Base-by-base conservation (phyloP, 2,888 invertebrate genomes). In the Parapristionchus giblindavisi region DNA sequence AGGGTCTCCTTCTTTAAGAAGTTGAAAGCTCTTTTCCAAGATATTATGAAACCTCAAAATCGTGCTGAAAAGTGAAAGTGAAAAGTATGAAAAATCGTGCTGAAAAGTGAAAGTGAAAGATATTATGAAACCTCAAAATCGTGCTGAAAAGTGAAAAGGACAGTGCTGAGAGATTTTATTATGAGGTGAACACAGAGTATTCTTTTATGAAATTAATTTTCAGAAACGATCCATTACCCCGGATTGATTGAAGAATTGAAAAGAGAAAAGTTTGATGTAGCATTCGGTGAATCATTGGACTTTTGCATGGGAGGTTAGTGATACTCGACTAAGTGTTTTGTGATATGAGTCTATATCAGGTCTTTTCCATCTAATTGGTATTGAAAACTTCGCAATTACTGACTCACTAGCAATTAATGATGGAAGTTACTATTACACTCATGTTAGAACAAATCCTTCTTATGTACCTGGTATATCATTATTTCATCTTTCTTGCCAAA, bases 341-440 rank as follows among this genome's bases (percentile, higher is more conserved):
- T 8, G 3, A 36, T 24, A n/a, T 14, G 3, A 60, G 34, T 36
- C n/a, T 14, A 2, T n/a, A n/a, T 27, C 48, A 66, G 51, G 66
- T 51, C 66, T 66, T 6, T 66, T 66, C 34, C 66, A 66, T 48
- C 51, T 66, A 32, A 24, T 66, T 21, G 66, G 66, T 51, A 34
- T 66, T 8, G 48, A 65, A 34, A 65, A 65, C 17, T 65, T 43
- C 27, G 65, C 48, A 14, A 29, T 65, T 5, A 66, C 66, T 32
- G 66, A 66, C 21, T 66, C 66, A 5, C 48, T 66, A 21, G 66
- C 66, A 0, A 38, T 66, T 14, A 48, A 51, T 27, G 81, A 81
- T 58, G 79, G 79, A 38, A 79, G 78, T 3, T 76, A 77, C 6
- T 29, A 74, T 24, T 73, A 78, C n/a, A 79, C 79, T 29, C 80